phyloP scores from a whole-genome alignment of 2,797 vertebrate genomes.

The Rhinatrema bivittatum region DNA sequence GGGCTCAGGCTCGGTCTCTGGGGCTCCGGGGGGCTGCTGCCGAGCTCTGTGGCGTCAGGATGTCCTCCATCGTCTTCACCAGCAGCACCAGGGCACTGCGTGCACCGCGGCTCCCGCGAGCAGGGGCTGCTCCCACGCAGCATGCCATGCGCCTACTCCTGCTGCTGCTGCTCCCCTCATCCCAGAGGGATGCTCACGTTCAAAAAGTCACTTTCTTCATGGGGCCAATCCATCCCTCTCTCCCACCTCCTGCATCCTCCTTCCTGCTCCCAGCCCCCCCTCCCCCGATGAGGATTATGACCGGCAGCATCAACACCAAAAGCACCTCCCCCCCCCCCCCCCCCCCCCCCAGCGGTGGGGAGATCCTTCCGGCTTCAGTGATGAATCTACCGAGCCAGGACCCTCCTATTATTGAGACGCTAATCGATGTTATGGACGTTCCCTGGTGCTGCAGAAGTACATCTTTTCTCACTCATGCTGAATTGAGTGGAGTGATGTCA shows the following conservation, averaged over 20 bases:
- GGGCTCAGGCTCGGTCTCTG: constrained; percentile 4
- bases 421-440: no score
- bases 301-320: neutral
- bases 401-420: no score
- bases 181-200: neutral
- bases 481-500: no score
- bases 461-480: no score
- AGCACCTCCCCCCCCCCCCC: neutral
- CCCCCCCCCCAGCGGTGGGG: neutral
- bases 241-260: neutral
- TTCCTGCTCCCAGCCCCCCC: neutral
- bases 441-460: no score
- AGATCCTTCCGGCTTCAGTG: neutral
- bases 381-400: no score
- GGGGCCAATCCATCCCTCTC: neutral
- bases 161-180: neutral
- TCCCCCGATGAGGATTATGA: neutral
- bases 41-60: neutral
- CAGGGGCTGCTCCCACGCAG: neutral
- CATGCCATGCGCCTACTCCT: neutral
- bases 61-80: neutral
- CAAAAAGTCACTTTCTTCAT: neutral
- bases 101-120: neutral
- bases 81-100: neutral
- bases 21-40: neutral